phyloP scores from a whole-genome alignment of 2,113 vertebrate species.

The Madoqua kirkii region DNA sequence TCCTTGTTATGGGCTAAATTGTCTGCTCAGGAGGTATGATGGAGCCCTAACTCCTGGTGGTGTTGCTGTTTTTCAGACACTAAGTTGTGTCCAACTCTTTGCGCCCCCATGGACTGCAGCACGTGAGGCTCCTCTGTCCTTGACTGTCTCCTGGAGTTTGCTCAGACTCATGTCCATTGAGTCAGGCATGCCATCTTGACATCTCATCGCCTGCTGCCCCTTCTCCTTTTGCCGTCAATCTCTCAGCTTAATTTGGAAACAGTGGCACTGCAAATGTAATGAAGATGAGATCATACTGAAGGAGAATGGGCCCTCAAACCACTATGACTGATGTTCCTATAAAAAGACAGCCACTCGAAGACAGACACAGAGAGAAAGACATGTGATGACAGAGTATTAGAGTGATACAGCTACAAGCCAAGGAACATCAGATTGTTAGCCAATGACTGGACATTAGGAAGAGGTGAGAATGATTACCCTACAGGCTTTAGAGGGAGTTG shows the following conservation, averaged over 20 bases:
- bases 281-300: neutral
- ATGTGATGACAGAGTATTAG: rapidly evolving
- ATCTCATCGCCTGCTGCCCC: neutral
- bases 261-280: neutral
- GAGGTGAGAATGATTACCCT: neutral
- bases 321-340: neutral
- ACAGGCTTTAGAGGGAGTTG: neutral
- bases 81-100: neutral
- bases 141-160: neutral
- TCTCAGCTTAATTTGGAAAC: neutral
- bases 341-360: neutral
- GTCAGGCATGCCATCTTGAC: neutral
- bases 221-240: neutral
- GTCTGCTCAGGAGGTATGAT: neutral
- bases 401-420: neutral
- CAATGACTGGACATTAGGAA: neutral
- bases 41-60: neutral
- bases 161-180: neutral
- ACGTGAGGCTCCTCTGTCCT: neutral
- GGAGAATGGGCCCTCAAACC: neutral
- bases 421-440: rapidly evolving
- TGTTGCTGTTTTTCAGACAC: neutral
- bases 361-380: neutral
- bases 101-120: neutral
- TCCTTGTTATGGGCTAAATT: neutral